These are phyloP conservation scores for Pogoniulus pusillus DNA, from an alignment of 2,797 vertebrate genomes.

Conservation along the genomic window DNA sequence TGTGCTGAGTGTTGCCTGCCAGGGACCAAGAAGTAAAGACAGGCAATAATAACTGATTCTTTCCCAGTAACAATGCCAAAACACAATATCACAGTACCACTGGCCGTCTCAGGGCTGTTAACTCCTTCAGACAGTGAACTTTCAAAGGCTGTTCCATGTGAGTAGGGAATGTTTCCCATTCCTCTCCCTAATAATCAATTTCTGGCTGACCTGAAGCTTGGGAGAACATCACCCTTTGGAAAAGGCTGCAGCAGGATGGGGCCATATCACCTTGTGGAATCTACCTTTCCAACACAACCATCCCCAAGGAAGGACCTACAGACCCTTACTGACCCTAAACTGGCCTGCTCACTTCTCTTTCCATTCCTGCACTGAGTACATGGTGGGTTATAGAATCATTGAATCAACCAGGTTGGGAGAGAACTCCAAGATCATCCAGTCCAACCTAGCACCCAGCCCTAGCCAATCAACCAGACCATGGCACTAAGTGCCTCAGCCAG, in stretches of 20 bases:
- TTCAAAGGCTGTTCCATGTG: neutral
- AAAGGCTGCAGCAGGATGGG: neutral
- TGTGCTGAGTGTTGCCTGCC: conserved; percentile 21
- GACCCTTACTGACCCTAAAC: neutral
- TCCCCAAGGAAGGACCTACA: neutral
- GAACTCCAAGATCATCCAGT: no score
- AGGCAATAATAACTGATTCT: conserved; percentile 16
- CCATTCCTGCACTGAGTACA: fast-evolving
- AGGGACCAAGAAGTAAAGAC: neutral
- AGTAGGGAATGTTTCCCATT: neutral
- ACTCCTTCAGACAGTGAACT: neutral
- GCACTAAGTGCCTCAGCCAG: no score
- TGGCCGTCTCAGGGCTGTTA: neutral
- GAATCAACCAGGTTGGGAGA: no score
- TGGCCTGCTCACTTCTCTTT: neutral
- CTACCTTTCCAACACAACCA: neutral
- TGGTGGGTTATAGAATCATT: no score
- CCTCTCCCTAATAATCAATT: neutral
- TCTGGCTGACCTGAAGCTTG: neutral
- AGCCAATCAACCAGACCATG: no score
- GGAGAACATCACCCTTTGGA: neutral
- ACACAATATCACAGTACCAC: neutral
- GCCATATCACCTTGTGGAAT: neutral
- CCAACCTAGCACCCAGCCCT: no score
- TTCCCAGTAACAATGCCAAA: conserved; percentile 17